Evolutionary conservation across 2,113 vertebrate species (phyloP).

Genomic region (Mastomys coucha): DNA sequence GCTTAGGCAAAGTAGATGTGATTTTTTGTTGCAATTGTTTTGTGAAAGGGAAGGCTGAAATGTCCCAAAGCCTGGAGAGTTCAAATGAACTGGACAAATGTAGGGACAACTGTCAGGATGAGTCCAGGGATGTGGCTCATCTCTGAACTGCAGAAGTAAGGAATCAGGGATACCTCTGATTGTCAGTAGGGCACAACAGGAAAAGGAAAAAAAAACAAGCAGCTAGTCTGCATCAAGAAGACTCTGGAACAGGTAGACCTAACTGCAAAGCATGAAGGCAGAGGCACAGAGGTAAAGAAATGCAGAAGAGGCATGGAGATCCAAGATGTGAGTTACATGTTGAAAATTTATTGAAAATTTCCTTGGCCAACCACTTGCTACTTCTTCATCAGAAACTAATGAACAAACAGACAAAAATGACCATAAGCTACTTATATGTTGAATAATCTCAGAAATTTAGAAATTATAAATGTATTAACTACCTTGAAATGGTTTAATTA

Average conservation of each 20-base stretch:
- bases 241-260: neutral
- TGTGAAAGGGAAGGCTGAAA: neutral
- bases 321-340: neutral
- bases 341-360: neutral
- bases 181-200: neutral
- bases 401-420: neutral
- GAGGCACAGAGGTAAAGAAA: neutral
- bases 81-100: neutral
- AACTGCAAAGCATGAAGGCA: neutral
- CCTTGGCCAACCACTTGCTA: neutral
- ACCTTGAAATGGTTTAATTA: conserved; percentile 14
- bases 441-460: neutral
- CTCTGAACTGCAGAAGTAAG: neutral
- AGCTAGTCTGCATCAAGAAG: neutral
- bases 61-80: neutral
- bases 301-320: neutral
- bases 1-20: neutral
- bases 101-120: neutral
- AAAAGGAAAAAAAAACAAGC: neutral
- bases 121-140: neutral
- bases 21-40: neutral
- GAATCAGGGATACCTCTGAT: neutral
- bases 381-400: neutral
- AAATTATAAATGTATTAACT: neutral
- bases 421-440: neutral